Conservation (phyloP, 2,113 vertebrate genomes). For the Ammodramus savannarum region DNA sequence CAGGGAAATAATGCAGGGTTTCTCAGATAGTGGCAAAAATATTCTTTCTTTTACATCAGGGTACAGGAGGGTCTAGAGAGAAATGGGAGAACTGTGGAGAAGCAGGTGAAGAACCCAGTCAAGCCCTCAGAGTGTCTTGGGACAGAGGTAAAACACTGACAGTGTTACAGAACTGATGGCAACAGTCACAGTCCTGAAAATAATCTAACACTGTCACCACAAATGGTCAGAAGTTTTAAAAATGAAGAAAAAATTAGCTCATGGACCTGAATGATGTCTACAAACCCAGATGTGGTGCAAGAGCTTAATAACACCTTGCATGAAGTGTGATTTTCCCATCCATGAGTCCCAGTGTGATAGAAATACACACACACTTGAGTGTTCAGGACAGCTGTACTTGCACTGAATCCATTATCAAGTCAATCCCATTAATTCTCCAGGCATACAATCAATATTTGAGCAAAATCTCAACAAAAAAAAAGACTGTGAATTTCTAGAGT, state of each 20-base stretch:
- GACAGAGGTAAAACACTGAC: not conserved
- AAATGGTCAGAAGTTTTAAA: not conserved
- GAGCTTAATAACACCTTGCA: not conserved
- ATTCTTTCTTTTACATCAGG: not conserved
- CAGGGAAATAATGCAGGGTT: not conserved
- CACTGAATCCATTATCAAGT: not conserved
- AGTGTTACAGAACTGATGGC: not conserved
- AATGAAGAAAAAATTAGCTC: not conserved
- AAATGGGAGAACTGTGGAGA: not conserved
- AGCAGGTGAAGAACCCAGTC: not conserved
- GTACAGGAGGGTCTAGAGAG: not conserved
- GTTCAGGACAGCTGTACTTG: not conserved
- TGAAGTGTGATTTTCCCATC: not conserved
- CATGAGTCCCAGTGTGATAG: not conserved
- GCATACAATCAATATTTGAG: not conserved
- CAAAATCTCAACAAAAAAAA: not conserved
- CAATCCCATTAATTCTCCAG: not conserved
- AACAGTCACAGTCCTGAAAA: not conserved
- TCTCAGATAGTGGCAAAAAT: not conserved
- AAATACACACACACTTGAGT: not conserved
- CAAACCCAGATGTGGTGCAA: not conserved
- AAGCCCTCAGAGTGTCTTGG: not conserved
- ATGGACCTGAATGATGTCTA: not conserved
- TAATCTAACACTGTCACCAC: not conserved
- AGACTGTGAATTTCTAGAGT: not conserved